These are phyloP conservation scores for Leptinotarsa peninsularis DNA, from an alignment of 2,888 invertebrate species.

Conservation along the genomic window DNA sequence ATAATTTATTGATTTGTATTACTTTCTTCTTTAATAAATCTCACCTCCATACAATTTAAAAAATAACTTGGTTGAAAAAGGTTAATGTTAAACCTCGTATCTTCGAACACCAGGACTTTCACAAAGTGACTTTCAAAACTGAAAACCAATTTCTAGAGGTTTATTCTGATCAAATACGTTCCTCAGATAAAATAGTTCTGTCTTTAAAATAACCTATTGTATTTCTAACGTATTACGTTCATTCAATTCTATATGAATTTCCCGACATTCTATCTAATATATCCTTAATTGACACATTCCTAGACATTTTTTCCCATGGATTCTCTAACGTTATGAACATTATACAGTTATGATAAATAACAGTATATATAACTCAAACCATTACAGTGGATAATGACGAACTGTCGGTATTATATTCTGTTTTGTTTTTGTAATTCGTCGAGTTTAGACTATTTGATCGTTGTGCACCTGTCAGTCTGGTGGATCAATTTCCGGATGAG, in stretches of 20 bases:
- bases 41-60: too few relatives aligned
- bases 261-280: neutral
- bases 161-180: neutral
- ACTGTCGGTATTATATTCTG: slow-evolving; percentile 28
- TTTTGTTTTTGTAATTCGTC: slow-evolving; percentile 22
- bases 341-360: slow-evolving; percentile 27
- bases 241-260: neutral
- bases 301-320: neutral
- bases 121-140: neutral
- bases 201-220: neutral
- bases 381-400: slow-evolving; percentile 26
- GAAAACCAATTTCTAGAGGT: neutral
- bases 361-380: slow-evolving; percentile 8
- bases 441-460: neutral
- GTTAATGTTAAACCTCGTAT: neutral
- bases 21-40: too few relatives aligned
- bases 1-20: too few relatives aligned
- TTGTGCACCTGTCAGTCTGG: slow-evolving; percentile 8
- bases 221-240: neutral
- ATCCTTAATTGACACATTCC: slow-evolving; percentile 28
- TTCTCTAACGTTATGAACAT: slow-evolving; percentile 12
- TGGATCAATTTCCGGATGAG: slow-evolving; percentile 2
- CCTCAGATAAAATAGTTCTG: neutral
- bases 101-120: neutral
- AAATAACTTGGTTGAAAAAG: too few relatives aligned